Evolutionary conservation across 2,888 invertebrate species (phyloP).

Genomic region (Heterodera filipjevi): DNA sequence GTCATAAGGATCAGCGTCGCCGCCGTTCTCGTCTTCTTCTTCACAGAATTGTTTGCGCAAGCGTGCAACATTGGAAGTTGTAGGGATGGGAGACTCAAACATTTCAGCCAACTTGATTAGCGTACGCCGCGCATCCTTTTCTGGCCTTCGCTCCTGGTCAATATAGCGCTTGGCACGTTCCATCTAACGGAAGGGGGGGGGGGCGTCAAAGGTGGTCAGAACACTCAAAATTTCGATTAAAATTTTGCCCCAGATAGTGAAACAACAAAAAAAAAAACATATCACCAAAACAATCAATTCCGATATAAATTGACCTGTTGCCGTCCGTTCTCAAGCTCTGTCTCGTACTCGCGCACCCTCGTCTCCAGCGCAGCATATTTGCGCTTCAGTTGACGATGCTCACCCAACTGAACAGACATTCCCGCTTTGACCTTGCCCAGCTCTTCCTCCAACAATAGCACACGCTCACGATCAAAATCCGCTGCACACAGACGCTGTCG

Average conservation of each 20-base stretch:
- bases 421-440: constrained; percentile 3
- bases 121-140: background rate
- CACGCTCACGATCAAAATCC: constrained; percentile 9
- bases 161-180: constrained; percentile 16
- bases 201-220: background rate
- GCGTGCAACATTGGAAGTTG: constrained; percentile 19
- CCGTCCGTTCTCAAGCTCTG: background rate
- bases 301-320: background rate
- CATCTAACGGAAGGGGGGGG: background rate
- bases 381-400: constrained; percentile 19
- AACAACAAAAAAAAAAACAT: background rate
- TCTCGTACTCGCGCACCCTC: constrained; percentile 8
- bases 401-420: background rate
- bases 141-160: constrained; percentile 7
- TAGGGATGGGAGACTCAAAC: constrained; percentile 22
- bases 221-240: background rate
- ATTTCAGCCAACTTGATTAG: constrained; percentile 12
- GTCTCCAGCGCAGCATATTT: constrained; percentile 13
- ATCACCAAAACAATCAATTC: too few species aligned
- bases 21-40: background rate
- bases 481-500: constrained; percentile 23
- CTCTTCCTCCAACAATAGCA: constrained; percentile 19
- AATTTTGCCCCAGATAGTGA: background rate
- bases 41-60: constrained; percentile 18
- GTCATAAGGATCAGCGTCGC: too few species aligned